Conservation (phyloP, 2,888 invertebrate genomes). For the Paralinhomoeus sp. region DNA sequence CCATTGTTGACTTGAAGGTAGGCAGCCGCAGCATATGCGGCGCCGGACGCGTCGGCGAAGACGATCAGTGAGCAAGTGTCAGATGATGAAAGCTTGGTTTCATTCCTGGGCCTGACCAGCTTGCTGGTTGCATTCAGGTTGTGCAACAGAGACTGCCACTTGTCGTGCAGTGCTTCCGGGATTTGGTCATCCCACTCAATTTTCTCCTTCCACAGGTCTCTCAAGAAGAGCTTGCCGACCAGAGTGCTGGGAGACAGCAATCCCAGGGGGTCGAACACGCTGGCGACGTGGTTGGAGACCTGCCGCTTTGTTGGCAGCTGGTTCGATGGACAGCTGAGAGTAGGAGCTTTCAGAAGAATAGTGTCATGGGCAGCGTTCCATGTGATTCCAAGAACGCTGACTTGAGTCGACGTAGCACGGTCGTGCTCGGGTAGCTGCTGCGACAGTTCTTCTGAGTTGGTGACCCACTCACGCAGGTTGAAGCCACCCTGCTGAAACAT, state of each 20-base stretch:
- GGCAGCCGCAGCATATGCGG: slow-evolving; percentile 6
- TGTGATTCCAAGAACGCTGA: no score
- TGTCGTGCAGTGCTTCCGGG: background rate
- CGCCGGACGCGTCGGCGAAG: slow-evolving; percentile 8
- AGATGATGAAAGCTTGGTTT: background rate
- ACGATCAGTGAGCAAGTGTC: no score
- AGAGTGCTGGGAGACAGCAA: slow-evolving; percentile 11
- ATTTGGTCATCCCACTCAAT: slow-evolving; percentile 16
- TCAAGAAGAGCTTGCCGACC: slow-evolving; percentile 12
- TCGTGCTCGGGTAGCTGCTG: no score
- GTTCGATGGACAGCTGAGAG: background rate
- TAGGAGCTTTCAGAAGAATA: background rate
- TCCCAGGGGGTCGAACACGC: slow-evolving; percentile 17
- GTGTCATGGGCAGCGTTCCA: background rate
- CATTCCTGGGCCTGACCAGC: background rate
- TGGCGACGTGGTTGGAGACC: slow-evolving; percentile 9
- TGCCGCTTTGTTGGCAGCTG: slow-evolving; percentile 11
- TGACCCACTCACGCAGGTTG: no score
- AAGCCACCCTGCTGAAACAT: no score
- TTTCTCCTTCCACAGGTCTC: slow-evolving; percentile 12
- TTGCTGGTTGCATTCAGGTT: background rate
- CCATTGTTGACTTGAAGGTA: slow-evolving; percentile 4
- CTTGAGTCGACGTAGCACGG: no score
- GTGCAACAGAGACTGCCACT: background rate
- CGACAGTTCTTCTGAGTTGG: no score